A percentile compares a stretch with the other conserved stretches of the same genome.
Conservation (phyloP, 2,888 invertebrate species). For the Meliscaeva auricollis region DNA sequence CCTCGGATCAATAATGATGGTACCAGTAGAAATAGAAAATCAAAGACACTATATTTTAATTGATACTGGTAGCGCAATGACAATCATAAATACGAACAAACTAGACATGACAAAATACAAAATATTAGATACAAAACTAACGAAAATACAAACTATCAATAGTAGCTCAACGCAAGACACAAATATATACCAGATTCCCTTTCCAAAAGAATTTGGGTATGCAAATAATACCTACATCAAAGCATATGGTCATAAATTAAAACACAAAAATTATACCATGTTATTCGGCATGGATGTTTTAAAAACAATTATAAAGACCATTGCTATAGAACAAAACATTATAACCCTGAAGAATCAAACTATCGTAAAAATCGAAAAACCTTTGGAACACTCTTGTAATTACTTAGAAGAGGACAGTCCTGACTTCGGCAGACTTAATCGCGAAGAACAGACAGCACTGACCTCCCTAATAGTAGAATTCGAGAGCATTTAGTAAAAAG, state of each 20-base stretch:
- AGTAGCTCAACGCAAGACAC: background rate
- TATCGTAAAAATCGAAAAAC: slow-evolving; percentile 12
- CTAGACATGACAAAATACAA: slow-evolving; percentile 17
- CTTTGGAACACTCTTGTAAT: slow-evolving; percentile 17
- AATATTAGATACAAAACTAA: slow-evolving; percentile 2
- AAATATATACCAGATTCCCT: slow-evolving; percentile 37
- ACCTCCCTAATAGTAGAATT: slow-evolving; percentile 13
- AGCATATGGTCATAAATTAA: slow-evolving; percentile 7
- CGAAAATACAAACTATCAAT: slow-evolving; percentile 11
- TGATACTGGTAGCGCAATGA: slow-evolving; percentile 35
- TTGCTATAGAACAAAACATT: slow-evolving; percentile 12
- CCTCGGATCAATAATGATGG: slow-evolving; percentile 11
- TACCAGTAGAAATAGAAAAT: slow-evolving; percentile 5
- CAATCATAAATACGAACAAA: slow-evolving; percentile 23
- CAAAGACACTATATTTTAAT: slow-evolving; percentile 21
- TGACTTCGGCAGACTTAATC: slow-evolving; percentile 39
- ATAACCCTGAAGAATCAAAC: slow-evolving; percentile 19
- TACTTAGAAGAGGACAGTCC: slow-evolving; percentile 31
- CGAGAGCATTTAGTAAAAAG: background rate
- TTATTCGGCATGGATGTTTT: slow-evolving; percentile 10
- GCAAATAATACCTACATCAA: slow-evolving; percentile 7
- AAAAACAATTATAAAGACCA: background rate
- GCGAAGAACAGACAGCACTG: slow-evolving; percentile 23
- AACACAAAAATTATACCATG: slow-evolving; percentile 9
- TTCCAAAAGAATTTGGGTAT: slow-evolving; percentile 5